Conservation (phyloP, 2,888 invertebrate genomes). For the Eudasyphora cyanicolor region DNA sequence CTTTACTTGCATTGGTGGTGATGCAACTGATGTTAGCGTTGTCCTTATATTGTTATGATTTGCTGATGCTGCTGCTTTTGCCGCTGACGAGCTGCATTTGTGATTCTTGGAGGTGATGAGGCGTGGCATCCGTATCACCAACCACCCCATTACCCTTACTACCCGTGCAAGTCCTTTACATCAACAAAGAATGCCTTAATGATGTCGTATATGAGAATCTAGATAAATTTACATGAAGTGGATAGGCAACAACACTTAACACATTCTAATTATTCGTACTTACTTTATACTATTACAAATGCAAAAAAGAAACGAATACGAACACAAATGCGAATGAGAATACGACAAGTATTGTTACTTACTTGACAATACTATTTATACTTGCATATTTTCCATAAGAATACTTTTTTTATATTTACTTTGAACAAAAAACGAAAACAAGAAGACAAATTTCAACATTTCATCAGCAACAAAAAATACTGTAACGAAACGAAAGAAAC, state of each 20-base stretch:
- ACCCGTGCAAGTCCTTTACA: background rate
- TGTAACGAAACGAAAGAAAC: background rate
- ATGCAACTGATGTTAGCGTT: conserved; percentile 48
- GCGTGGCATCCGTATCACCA: conserved; percentile 55
- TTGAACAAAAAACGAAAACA: conserved; percentile 5
- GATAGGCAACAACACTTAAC: conserved; percentile 76
- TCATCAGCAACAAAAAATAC: background rate
- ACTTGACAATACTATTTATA: conserved; percentile 50
- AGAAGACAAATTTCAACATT: background rate
- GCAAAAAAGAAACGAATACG: conserved; percentile 38
- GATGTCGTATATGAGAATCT: background rate
- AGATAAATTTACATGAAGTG: conserved; percentile 69
- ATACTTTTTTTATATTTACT: conserved; percentile 29
- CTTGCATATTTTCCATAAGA: conserved; percentile 15
- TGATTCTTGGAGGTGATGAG: conserved; percentile 59
- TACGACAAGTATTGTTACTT: conserved; percentile 57
- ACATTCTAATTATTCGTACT: conserved; percentile 79
- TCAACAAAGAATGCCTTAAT: background rate
- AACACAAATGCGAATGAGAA: conserved; percentile 35
- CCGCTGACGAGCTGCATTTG: background rate
- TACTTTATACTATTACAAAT: conserved; percentile 77
- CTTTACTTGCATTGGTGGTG: conserved; percentile 2
- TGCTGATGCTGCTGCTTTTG: conserved; percentile 54
- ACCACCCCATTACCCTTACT: background rate
- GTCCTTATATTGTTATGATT: conserved; percentile 52